Conservation (phyloP, 2,113 vertebrate species). For the Falco punctatus region DNA sequence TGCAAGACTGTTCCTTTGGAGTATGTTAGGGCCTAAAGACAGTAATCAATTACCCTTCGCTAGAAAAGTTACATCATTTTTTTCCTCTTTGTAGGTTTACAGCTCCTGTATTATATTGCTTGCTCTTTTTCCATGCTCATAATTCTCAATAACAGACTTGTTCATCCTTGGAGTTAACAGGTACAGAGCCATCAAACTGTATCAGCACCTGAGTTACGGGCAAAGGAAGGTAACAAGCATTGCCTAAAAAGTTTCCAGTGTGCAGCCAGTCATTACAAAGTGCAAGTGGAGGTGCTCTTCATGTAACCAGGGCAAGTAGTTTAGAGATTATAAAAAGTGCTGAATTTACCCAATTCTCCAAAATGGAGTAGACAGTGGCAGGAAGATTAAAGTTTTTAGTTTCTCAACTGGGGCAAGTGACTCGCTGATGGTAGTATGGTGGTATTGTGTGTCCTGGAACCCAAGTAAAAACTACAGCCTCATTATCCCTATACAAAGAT, state of each 20-base stretch:
- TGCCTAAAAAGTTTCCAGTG: background rate
- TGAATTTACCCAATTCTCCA: background rate
- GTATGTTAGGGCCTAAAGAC: background rate
- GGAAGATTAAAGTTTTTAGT: background rate
- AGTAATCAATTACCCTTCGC: background rate
- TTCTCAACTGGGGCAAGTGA: background rate
- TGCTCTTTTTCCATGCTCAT: background rate
- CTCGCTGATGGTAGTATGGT: background rate
- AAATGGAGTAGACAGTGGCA: background rate
- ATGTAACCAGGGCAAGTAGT: background rate
- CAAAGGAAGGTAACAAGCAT: background rate
- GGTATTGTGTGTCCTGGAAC: background rate
- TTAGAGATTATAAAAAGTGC: background rate
- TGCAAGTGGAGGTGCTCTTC: background rate
- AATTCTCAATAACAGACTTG: background rate
- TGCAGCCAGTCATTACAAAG: background rate
- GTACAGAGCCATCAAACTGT: background rate
- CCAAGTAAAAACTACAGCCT: background rate
- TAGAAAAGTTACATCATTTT: background rate
- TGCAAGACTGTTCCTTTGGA: background rate
- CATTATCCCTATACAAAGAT: background rate
- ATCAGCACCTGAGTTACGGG: fast-evolving
- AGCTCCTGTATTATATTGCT: background rate
- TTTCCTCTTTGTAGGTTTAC: background rate
- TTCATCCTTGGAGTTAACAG: background rate